These are phyloP conservation scores for Strigamia maritima DNA, from an alignment of 2,888 invertebrate species.

Conservation along the genomic window DNA sequence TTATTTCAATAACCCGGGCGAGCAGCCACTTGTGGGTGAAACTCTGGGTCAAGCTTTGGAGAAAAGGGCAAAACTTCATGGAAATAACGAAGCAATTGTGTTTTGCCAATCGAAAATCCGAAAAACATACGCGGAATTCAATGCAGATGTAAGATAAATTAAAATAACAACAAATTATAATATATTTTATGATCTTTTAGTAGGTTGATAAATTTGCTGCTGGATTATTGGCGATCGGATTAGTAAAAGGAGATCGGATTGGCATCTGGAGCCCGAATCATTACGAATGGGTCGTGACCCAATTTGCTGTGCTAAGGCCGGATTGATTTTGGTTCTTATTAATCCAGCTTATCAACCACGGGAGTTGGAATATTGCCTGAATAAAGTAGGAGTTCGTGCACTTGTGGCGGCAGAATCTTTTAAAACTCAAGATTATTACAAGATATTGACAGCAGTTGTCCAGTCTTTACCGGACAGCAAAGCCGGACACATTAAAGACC, in stretches of 20 bases:
- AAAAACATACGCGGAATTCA: conserved; percentile 7
- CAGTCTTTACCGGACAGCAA: conserved; percentile 56
- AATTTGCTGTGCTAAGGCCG: conserved; percentile 68
- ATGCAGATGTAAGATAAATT: background rate
- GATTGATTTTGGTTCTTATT: conserved; percentile 61
- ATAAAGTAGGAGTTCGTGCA: conserved; percentile 67
- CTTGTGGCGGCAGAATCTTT: conserved; percentile 64
- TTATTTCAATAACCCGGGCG: background rate
- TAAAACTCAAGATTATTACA: conserved; percentile 65
- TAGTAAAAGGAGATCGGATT: conserved; percentile 68
- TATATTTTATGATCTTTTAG: background rate
- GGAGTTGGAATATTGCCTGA: conserved; percentile 69
- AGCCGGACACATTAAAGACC: background rate
- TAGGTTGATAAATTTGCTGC: conserved; percentile 65
- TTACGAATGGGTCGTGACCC: conserved; percentile 70
- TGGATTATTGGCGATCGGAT: conserved; percentile 66
- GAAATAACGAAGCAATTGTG: conserved; percentile 51
- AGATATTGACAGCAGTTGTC: conserved; percentile 60
- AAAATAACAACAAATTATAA: background rate
- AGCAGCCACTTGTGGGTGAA: conserved; percentile 56
- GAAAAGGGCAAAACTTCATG: conserved; percentile 57
- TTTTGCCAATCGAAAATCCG: background rate
- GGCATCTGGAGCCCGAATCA: conserved; percentile 78
- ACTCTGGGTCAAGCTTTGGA: conserved; percentile 63
- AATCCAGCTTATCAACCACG: conserved; percentile 69